A percentile compares a stretch with the other conserved stretches of the same genome.
Conservation (phyloP, 2,888 invertebrate species). For the Acheta domesticus region DNA sequence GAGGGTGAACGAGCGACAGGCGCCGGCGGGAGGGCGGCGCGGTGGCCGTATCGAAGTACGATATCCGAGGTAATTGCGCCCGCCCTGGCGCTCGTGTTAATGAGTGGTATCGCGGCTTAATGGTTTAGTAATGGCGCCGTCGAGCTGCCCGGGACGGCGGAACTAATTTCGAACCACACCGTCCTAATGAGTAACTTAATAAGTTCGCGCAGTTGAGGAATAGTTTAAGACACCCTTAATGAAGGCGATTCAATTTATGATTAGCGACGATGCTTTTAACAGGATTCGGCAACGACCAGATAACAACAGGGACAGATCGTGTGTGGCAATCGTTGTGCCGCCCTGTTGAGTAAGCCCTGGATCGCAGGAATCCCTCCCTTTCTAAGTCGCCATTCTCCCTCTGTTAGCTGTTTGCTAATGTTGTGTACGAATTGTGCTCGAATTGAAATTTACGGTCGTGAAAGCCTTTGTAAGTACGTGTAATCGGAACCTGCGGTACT, state of each 20-base stretch:
- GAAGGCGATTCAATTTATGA: slow-evolving; percentile 2
- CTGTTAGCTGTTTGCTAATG: too few species aligned
- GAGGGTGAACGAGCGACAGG: too few species aligned
- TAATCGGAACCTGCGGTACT: too few species aligned
- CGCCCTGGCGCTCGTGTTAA: slow-evolving; percentile 2
- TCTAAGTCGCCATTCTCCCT: too few species aligned
- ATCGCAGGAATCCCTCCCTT: too few species aligned
- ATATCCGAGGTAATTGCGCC: not conserved
- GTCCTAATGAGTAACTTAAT: slow-evolving; percentile 7
- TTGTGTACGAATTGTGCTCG: too few species aligned
- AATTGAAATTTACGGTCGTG: too few species aligned
- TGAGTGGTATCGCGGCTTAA: slow-evolving; percentile 8
- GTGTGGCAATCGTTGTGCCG: too few species aligned
- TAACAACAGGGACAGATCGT: too few species aligned
- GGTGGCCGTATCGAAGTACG: not conserved
- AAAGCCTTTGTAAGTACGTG: too few species aligned
- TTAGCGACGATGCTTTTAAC: not conserved
- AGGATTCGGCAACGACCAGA: too few species aligned
- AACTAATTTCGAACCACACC: slow-evolving; percentile 1
- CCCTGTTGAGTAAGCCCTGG: too few species aligned
- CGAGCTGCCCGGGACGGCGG: not conserved
- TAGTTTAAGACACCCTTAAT: not conserved
- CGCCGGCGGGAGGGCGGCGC: not conserved
- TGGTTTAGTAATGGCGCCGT: slow-evolving; percentile 6
- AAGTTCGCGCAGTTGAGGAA: not conserved